phyloP scores from a whole-genome alignment of 2,797 vertebrate species.

The Distichodus sexfasciatus region DNA sequence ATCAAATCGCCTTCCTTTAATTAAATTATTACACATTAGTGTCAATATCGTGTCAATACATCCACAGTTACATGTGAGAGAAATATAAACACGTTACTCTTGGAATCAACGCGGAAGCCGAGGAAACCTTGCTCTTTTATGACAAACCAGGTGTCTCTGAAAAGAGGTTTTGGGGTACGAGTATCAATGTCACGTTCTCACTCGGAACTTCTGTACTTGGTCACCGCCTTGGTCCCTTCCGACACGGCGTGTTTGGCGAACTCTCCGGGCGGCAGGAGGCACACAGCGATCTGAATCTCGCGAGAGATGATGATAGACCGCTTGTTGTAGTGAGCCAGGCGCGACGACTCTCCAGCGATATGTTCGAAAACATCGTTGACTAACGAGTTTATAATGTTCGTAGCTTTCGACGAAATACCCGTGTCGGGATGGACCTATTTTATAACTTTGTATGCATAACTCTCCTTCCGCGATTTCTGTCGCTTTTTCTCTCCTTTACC shows the following conservation, averaged over 20 bases:
- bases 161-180: constrained; percentile 11
- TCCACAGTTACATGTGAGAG: no score
- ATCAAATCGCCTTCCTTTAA: no score
- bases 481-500: constrained; percentile 67
- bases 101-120: no score
- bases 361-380: constrained; percentile 80
- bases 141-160: not conserved
- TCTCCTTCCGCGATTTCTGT: constrained; percentile 60
- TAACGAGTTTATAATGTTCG: constrained; percentile 80
- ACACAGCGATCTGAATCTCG: constrained; percentile 54
- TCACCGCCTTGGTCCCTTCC: constrained; percentile 61
- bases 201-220: constrained; percentile 65
- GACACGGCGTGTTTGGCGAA: constrained; percentile 60
- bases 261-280: constrained; percentile 58
- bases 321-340: constrained; percentile 67
- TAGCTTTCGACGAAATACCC: constrained; percentile 67
- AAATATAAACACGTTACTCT: no score
- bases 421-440: constrained; percentile 69
- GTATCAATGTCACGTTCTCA: constrained; percentile 13
- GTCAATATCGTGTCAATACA: no score
- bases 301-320: constrained; percentile 53
- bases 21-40: no score
- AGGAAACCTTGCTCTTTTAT: not conserved
- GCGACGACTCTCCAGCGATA: constrained; percentile 72
- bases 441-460: constrained; percentile 54